Percentiles rank a stretch among this genome's conserved stretches.
Conservation (phyloP, 2,797 vertebrate species). For the Gadopsis bispinosus region DNA sequence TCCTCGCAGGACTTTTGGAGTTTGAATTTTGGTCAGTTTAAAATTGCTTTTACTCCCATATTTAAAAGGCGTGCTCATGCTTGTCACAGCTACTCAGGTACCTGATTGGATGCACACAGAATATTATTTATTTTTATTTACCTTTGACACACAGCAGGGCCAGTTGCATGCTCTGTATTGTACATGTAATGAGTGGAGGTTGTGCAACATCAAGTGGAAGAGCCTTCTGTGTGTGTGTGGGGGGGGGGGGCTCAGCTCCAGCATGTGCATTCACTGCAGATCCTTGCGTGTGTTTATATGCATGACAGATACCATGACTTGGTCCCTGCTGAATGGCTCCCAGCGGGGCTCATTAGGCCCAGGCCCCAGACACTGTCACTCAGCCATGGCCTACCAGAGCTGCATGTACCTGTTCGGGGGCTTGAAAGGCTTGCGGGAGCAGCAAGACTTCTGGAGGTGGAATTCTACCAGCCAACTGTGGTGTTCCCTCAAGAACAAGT, state of each 20-base stretch:
- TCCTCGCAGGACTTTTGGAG: slow-evolving; percentile 91
- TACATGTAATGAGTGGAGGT: neutral
- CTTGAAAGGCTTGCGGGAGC: slow-evolving; percentile 87
- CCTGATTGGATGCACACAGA: too few species aligned
- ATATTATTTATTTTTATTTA: too few species aligned
- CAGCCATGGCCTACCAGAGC: slow-evolving; percentile 78
- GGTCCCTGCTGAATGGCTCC: slow-evolving; percentile 76
- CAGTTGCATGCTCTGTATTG: neutral
- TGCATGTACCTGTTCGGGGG: slow-evolving; percentile 91
- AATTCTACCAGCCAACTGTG: slow-evolving; percentile 81
- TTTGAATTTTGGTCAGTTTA: slow-evolving; percentile 85
- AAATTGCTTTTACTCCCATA: neutral
- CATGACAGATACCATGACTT: slow-evolving; percentile 82
- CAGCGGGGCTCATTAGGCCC: slow-evolving; percentile 73
- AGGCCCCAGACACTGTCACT: slow-evolving; percentile 89
- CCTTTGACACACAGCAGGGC: too few species aligned
- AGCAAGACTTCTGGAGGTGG: slow-evolving; percentile 92
- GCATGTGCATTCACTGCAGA: neutral
- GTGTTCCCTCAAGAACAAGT: slow-evolving; percentile 87
- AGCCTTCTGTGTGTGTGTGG: neutral
- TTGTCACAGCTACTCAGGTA: neutral
- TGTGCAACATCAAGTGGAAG: neutral
- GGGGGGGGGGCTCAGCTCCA: neutral
- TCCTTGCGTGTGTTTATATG: slow-evolving; percentile 11
- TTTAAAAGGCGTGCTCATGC: neutral